Percentiles rank a stretch among this genome's conserved stretches.
phyloP scores from a whole-genome alignment of 2,113 vertebrate species.

The Percopsis transmontana region DNA sequence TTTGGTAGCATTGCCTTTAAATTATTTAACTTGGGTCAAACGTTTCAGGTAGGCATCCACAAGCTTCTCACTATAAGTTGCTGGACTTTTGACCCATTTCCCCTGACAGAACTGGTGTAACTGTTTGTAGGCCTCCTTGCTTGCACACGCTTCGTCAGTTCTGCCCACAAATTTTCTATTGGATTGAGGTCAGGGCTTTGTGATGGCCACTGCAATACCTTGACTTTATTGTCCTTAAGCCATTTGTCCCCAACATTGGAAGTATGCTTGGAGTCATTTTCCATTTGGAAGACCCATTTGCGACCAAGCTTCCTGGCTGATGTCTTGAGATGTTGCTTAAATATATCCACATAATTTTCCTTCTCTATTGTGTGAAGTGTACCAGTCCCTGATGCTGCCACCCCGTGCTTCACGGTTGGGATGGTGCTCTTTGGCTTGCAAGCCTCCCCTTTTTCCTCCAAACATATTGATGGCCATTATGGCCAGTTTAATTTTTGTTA shows the following conservation, averaged over 20 bases:
- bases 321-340: background rate
- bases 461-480: too few relatives aligned
- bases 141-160: slow-evolving; percentile 7
- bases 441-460: too few relatives aligned
- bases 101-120: slow-evolving; percentile 18
- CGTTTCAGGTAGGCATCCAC: background rate
- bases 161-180: slow-evolving; percentile 11
- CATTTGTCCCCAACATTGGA: background rate
- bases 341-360: background rate
- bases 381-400: background rate
- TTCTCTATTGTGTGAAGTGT: background rate
- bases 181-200: slow-evolving; percentile 23
- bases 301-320: background rate
- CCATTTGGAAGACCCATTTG: background rate
- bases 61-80: background rate
- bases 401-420: too few relatives aligned
- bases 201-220: slow-evolving; percentile 12
- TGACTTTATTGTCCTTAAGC: background rate
- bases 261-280: background rate
- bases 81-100: background rate
- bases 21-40: background rate
- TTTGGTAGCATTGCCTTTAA: background rate
- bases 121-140: slow-evolving; percentile 20
- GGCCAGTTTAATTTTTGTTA: too few relatives aligned
- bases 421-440: too few relatives aligned